Evolutionary conservation across 2,113 vertebrate genomes (phyloP), one percentile per base, ranked within the genome.

Genomic region (Caloenas nicobarica): DNA sequence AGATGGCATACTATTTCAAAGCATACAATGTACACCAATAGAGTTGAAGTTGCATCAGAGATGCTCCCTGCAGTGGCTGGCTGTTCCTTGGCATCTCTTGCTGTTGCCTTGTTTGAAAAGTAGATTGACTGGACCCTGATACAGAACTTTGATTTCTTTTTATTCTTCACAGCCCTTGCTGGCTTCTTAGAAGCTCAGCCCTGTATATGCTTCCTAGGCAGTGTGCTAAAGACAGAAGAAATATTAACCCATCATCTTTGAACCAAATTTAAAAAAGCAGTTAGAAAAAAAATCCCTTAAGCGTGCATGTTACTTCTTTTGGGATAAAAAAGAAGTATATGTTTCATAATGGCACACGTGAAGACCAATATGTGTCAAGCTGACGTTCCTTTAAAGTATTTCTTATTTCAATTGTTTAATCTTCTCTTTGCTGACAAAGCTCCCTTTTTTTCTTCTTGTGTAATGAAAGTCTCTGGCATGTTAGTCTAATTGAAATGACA

Each of bases 401-500:
- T 96, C 68, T 77, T 26, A 79, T 87, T 96, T 80, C 66, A 80
- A 16, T 66, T 93, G 62, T 91, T 94, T 95, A 76, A 94, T 94
- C 72, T 89, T 85, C 81, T 91, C 78, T 89, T 80, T 92, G 93
- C 91, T 91, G 88, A 93, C 82, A 93, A 94, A 96, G 74, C 71
- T 95, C 42, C 31, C 42, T 58, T 66, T 66, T 69, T 57, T 46
- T 64, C 38, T 85, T 85, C 71, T 53, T 64, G 80, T 87, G n/a
- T 78, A 96, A 93, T 90, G 71, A 84, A 96, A 94, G 48, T 90
- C 71, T 93, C 80, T 95, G 89, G 61, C 62, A 95, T 93, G 73
- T 88, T 93, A 86, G 53, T 61, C 57, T 95, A 96, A 88, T 94
- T 93, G 76, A 88, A 96, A 95, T 90, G 89, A 95, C 92, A 92